phyloP scores from a whole-genome alignment of 2,888 invertebrate species.

The Latrodectus elegans region DNA sequence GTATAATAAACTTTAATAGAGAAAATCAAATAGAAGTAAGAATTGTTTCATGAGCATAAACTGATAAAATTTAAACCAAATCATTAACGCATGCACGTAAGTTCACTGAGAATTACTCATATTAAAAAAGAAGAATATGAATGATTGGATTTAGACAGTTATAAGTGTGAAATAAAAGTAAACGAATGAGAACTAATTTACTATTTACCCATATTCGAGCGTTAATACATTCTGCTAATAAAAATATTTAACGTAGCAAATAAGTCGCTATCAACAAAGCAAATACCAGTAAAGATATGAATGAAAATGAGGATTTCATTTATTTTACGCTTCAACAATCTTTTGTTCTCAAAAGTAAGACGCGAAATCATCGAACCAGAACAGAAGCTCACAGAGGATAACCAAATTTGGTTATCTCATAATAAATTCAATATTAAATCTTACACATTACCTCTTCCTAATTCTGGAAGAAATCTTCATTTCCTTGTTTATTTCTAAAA shows the following conservation, averaged over 20 bases:
- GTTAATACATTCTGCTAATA: too few species aligned
- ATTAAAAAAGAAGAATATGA: too few species aligned
- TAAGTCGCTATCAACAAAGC: conserved; percentile 23
- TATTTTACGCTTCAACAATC: conserved; percentile 53
- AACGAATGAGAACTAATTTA: too few species aligned
- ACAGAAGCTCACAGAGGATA: conserved; percentile 42
- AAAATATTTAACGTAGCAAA: conserved; percentile 25
- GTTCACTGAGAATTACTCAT: too few species aligned
- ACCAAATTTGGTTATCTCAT: conserved; percentile 55
- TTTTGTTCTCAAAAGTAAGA: conserved; percentile 57
- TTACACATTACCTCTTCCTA: conserved; percentile 31
- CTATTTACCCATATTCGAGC: background rate
- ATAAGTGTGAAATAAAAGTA: too few species aligned
- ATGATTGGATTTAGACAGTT: too few species aligned
- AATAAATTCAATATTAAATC: conserved; percentile 34
- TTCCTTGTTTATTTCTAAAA: conserved; percentile 12
- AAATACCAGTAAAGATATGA: conserved; percentile 40
- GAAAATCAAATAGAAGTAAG: too few species aligned
- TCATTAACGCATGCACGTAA: too few species aligned
- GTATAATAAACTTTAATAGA: too few species aligned
- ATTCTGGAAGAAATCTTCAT: conserved; percentile 43
- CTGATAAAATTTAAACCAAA: too few species aligned
- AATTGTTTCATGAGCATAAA: too few species aligned
- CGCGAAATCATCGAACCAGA: conserved; percentile 59
- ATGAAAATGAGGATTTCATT: conserved; percentile 47